phyloP scores from a whole-genome alignment of 1,140 invertebrate species.

The Aplysia californica region DNA sequence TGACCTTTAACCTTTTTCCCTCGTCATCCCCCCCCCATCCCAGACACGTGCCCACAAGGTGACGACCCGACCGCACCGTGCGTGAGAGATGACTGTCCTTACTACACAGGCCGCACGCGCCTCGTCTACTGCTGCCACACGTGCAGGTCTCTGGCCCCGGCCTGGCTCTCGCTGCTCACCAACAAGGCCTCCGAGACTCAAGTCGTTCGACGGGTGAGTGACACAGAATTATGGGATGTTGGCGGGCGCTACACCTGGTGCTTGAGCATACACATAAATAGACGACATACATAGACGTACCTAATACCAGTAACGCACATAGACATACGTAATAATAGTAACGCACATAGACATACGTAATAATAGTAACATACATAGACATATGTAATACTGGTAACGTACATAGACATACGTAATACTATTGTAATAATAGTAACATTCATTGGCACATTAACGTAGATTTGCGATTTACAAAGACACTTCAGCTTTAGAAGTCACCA shows the following conservation, averaged over 20 bases:
- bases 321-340: neutral
- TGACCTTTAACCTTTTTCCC: neutral
- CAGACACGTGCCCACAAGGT: slow-evolving; percentile 32
- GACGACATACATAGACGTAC: neutral
- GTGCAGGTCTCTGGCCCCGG: slow-evolving; percentile 4
- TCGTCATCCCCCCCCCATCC: neutral
- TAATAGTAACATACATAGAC: neutral
- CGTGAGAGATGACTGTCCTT: slow-evolving; percentile 19
- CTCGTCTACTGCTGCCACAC: slow-evolving; percentile 34
- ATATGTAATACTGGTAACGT: neutral
- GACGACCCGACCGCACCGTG: slow-evolving; percentile 28
- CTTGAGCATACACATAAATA: too few relatives aligned
- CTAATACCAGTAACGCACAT: neutral
- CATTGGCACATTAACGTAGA: too few relatives aligned
- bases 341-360: neutral
- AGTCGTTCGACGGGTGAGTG: neutral
- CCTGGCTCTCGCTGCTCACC: neutral
- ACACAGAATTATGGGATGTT: neutral
- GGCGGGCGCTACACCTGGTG: too few relatives aligned
- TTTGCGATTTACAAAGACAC: too few relatives aligned
- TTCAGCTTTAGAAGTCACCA: too few relatives aligned
- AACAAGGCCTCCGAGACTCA: neutral
- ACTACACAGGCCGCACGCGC: slow-evolving; percentile 1
- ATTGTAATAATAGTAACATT: neutral
- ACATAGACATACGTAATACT: neutral